Conservation (phyloP, 2,113 vertebrate species). For the Cephalopholis sonnerati region DNA sequence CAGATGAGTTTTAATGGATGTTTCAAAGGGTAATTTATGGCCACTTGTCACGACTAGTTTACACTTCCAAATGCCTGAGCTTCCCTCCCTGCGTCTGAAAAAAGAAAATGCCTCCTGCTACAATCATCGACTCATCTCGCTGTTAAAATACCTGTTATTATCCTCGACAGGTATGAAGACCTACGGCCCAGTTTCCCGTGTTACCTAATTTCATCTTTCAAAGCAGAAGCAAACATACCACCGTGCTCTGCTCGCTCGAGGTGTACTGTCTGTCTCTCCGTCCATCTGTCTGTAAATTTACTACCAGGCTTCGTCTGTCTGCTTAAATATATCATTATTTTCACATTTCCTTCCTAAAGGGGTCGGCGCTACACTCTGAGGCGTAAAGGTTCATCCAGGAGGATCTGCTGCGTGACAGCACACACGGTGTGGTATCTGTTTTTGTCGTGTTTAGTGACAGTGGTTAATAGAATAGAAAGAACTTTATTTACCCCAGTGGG, state of each 20-base stretch:
- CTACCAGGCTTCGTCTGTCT: conserved; percentile 34
- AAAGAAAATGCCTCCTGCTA: conserved; percentile 57
- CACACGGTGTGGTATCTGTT: not conserved
- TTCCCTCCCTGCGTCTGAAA: conserved; percentile 19
- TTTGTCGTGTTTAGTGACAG: too few relatives aligned
- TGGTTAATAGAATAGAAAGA: too few relatives aligned
- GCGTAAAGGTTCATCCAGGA: not conserved
- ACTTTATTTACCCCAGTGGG: too few relatives aligned
- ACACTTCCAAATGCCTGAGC: conserved; percentile 48
- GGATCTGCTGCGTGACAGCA: not conserved
- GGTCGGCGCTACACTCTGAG: conserved; percentile 9
- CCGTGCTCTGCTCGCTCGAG: conserved; percentile 41
- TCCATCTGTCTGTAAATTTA: conserved; percentile 46
- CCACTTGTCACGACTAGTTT: conserved; percentile 74
- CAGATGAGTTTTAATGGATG: conserved; percentile 70
- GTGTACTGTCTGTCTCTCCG: not conserved
- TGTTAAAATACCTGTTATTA: conserved; percentile 77
- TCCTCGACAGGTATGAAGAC: conserved; percentile 68
- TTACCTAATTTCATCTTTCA: conserved; percentile 21
- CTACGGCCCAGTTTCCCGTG: conserved; percentile 37
- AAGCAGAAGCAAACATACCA: conserved; percentile 49
- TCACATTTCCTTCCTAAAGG: conserved; percentile 60
- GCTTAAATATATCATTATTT: conserved; percentile 73
- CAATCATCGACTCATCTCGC: conserved; percentile 62
- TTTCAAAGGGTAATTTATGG: conserved; percentile 62